Evolutionary conservation across 1,140 invertebrate genomes (phyloP).

Genomic region (Antheraea mylitta): DNA sequence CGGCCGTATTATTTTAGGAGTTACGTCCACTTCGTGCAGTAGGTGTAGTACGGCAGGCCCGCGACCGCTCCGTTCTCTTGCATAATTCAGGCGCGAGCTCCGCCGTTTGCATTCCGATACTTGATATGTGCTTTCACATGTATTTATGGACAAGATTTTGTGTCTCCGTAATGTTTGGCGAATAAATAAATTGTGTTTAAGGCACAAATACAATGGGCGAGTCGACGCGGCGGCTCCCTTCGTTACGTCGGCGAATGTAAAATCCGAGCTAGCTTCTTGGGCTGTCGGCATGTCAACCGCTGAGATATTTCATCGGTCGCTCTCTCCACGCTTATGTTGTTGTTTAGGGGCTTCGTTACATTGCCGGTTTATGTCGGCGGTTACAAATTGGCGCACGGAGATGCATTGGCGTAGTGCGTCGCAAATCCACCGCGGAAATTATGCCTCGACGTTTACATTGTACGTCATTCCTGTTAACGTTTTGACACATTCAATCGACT

Average conservation of each 20-base stretch:
- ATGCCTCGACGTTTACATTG: conserved; percentile 33
- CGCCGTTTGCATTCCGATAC: conserved; percentile 76
- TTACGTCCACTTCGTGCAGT: conserved; percentile 63
- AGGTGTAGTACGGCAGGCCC: conserved; percentile 49
- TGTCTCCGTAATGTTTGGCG: conserved; percentile 76
- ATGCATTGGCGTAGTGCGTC: conserved; percentile 29
- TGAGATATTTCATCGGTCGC: conserved; percentile 62
- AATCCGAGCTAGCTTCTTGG: conserved; percentile 58
- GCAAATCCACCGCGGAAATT: conserved; percentile 37
- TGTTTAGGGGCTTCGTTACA: conserved; percentile 73
- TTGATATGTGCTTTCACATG: conserved; percentile 76
- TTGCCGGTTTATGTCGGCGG: conserved; percentile 56
- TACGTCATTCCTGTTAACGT: conserved; percentile 31
- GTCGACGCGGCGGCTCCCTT: conserved; percentile 61
- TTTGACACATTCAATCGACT: conserved; percentile 28
- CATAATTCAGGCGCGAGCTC: conserved; percentile 73
- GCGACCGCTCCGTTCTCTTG: conserved; percentile 60
- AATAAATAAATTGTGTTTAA: conserved; percentile 74
- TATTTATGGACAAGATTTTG: conserved; percentile 78
- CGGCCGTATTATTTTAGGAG: conserved; percentile 65
- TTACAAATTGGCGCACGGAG: conserved; percentile 66
- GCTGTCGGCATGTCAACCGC: conserved; percentile 62
- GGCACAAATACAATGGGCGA: conserved; percentile 75
- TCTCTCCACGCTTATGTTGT: conserved; percentile 51
- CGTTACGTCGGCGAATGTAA: conserved; percentile 74